Percentiles rank a stretch among this genome's conserved stretches.
Conservation (phyloP, 2,888 invertebrate genomes). For the Hermaeophaga mercurialis region DNA sequence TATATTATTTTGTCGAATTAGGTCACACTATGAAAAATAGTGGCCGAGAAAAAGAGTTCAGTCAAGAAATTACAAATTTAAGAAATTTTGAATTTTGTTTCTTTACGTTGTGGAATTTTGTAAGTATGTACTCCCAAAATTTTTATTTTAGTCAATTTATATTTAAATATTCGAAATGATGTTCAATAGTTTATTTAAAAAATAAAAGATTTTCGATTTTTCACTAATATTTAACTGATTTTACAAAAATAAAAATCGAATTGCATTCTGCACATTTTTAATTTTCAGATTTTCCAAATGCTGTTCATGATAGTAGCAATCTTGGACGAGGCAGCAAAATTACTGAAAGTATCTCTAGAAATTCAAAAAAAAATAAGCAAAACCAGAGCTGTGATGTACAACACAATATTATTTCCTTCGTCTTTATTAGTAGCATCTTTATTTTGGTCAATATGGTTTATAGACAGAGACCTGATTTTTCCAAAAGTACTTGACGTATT, state of each 20-base stretch:
- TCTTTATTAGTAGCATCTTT: conserved; percentile 62
- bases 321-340: conserved; percentile 33
- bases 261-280: neutral
- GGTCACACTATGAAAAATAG: conserved; percentile 12
- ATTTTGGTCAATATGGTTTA: conserved; percentile 63
- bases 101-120: conserved; percentile 34
- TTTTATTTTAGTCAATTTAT: neutral
- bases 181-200: neutral
- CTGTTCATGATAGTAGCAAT: conserved; percentile 38
- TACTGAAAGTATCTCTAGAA: conserved; percentile 21
- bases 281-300: conserved; percentile 40
- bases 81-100: conserved; percentile 17
- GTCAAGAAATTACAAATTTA: conserved; percentile 14
- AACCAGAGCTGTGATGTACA: conserved; percentile 37
- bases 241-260: neutral
- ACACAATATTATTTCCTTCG: conserved; percentile 39
- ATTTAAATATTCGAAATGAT: neutral
- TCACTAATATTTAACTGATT: neutral
- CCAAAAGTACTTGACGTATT: conserved; percentile 60
- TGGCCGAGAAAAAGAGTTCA: conserved; percentile 1
- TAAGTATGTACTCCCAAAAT: conserved; percentile 24
- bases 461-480: conserved; percentile 64
- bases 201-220: neutral
- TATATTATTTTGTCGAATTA: conserved; percentile 10
- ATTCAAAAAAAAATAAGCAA: conserved; percentile 32